These are phyloP conservation scores for Chiroxiphia lanceolata DNA, from an alignment of 2,797 vertebrate genomes.

Conservation along the genomic window DNA sequence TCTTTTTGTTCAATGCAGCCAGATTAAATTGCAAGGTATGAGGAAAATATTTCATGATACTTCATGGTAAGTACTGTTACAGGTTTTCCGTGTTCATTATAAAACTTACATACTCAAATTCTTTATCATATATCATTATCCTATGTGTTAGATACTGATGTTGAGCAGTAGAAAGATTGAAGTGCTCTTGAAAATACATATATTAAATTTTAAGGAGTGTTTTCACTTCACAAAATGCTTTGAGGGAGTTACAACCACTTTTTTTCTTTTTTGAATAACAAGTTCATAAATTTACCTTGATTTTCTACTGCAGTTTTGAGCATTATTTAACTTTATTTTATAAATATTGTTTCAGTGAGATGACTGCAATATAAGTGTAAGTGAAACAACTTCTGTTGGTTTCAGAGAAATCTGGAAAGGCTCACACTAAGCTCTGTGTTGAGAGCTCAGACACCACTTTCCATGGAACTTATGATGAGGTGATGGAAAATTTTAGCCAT, in stretches of 20 bases:
- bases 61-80: background rate
- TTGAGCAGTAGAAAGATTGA: background rate
- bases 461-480: slow-evolving; percentile 59
- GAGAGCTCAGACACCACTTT: slow-evolving; percentile 49
- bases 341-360: background rate
- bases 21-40: background rate
- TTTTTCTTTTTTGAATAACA: background rate
- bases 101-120: background rate
- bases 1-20: background rate
- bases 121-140: background rate
- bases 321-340: background rate
- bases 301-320: background rate
- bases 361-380: background rate
- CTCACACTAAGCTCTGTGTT: background rate
- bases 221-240: background rate
- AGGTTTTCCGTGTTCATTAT: background rate
- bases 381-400: background rate
- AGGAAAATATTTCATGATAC: background rate
- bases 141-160: background rate
- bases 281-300: background rate
- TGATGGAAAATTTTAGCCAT: slow-evolving; percentile 68
- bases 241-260: background rate
- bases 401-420: slow-evolving; percentile 37
- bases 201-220: background rate
- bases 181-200: background rate